Conservation (phyloP, 2,113 vertebrate species). For the Ellobius talpinus region DNA sequence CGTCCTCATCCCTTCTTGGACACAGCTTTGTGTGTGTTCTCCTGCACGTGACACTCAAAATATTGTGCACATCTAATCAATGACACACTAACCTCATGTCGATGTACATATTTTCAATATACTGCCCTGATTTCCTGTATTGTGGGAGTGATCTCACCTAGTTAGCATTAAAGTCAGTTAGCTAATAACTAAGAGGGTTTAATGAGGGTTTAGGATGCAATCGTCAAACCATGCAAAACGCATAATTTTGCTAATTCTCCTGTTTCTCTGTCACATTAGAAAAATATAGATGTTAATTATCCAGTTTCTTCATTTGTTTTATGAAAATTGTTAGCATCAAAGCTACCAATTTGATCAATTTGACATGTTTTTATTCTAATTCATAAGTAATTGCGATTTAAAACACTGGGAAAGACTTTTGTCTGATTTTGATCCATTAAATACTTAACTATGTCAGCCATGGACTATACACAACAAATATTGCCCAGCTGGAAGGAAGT, state of each 20-base stretch:
- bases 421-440: neutral
- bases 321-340: slow-evolving; percentile 1
- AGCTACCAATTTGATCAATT: slow-evolving; percentile 18
- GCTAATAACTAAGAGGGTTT: neutral
- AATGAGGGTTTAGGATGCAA: neutral
- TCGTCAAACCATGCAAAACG: neutral
- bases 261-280: neutral
- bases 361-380: slow-evolving; percentile 15
- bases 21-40: neutral
- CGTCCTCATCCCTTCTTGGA: neutral
- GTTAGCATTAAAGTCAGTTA: neutral
- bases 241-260: neutral
- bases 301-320: neutral
- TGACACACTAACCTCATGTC: neutral
- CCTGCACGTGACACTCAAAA: neutral
- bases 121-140: neutral
- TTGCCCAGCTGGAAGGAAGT: neutral
- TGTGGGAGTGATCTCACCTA: neutral
- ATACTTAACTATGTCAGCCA: neutral
- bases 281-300: neutral
- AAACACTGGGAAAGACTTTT: neutral
- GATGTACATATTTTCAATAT: neutral
- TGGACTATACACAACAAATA: neutral
- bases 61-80: neutral
- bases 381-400: neutral